Evolutionary conservation across 92 coral and sea anemone species (phyloP).

Genomic region (Porites evermanni): DNA sequence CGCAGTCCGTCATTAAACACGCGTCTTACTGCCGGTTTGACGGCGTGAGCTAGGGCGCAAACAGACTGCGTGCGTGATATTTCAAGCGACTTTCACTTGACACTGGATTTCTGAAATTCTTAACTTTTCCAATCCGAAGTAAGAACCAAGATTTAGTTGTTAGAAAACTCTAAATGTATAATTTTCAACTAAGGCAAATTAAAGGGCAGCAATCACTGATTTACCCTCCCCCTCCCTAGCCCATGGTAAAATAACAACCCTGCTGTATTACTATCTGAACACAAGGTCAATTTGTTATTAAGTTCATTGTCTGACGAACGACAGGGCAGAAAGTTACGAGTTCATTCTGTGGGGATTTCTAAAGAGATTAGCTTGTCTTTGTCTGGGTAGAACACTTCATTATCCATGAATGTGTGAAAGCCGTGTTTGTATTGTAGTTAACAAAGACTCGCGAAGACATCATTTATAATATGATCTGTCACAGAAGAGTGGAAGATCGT

Average conservation of each 20-base stretch:
- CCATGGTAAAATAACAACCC: no score
- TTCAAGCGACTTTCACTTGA: no score
- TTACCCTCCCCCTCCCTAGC: no score
- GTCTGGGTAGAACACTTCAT: neutral
- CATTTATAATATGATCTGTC: slow-evolving; percentile 10
- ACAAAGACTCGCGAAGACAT: slow-evolving; percentile 3
- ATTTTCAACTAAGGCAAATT: neutral
- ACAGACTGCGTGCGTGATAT: neutral
- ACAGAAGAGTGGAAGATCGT: slow-evolving; percentile 12
- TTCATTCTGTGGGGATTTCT: neutral
- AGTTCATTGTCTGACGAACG: neutral
- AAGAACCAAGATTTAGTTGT: neutral
- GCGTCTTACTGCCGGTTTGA: neutral
- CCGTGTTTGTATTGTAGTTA: neutral
- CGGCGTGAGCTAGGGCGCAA: neutral
- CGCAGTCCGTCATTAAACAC: neutral
- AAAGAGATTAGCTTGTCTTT: neutral
- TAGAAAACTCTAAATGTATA: neutral
- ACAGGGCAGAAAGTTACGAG: neutral
- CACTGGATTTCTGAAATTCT: no score
- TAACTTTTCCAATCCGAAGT: neutral
- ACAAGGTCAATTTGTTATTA: neutral
- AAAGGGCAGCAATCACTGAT: neutral
- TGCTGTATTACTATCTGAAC: neutral
- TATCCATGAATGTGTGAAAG: neutral